Conservation (phyloP, 1,140 invertebrate species). For the Drosophila insularis region DNA sequence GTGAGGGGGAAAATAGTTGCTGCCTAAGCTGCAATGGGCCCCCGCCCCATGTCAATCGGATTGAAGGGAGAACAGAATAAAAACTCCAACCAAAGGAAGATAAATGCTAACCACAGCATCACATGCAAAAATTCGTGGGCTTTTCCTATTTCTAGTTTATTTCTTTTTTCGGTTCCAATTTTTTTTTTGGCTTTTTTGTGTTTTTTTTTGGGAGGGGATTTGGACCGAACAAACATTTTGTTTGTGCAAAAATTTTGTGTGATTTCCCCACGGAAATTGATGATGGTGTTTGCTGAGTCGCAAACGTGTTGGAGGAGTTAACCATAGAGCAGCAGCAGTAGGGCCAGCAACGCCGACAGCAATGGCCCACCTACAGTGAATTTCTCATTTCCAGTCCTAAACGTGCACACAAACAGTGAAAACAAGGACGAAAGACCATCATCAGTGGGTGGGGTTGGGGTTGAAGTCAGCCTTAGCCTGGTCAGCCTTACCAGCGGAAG, state of each 20-base stretch:
- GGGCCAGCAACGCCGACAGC: constrained; percentile 14
- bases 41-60: background rate
- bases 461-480: constrained; percentile 20
- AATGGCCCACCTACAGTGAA: constrained; percentile 74
- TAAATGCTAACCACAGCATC: constrained; percentile 41
- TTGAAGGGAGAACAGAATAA: constrained; percentile 20
- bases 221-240: constrained; percentile 68
- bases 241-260: constrained; percentile 80
- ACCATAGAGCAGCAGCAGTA: constrained; percentile 36
- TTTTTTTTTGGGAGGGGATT: constrained; percentile 3
- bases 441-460: background rate
- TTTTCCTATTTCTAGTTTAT: constrained; percentile 15
- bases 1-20: background rate
- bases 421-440: background rate
- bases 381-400: constrained; percentile 80
- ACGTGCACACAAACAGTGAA: constrained; percentile 74
- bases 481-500: constrained; percentile 22
- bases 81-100: constrained; percentile 30
- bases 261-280: constrained; percentile 81
- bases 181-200: background rate
- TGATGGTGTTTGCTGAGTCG: constrained; percentile 79
- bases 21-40: constrained; percentile 24
- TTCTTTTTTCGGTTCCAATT: constrained; percentile 17
- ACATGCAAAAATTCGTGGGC: constrained; percentile 56
- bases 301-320: constrained; percentile 76